Conservation (phyloP, 2,888 invertebrate genomes). For the Nasonovia ribisnigri region DNA sequence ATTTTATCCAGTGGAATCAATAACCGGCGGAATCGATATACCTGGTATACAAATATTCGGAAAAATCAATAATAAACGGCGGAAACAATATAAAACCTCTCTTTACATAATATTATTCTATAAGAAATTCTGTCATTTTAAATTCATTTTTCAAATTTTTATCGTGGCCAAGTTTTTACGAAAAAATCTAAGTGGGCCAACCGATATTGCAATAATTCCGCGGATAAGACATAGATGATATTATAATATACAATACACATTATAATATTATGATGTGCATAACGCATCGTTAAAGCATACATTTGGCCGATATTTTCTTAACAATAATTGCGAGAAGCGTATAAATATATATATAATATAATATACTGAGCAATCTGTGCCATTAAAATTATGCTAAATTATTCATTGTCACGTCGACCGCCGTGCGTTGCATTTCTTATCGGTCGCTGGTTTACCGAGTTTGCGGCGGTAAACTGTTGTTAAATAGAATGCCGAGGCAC, state of each 20-base stretch:
- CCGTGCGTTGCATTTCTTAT: slow-evolving; percentile 44
- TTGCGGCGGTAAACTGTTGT: background rate
- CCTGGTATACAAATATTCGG: background rate
- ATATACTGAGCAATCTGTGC: slow-evolving; percentile 19
- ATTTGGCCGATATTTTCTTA: slow-evolving; percentile 18
- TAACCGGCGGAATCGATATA: background rate
- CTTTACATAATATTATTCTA: background rate
- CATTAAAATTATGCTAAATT: slow-evolving; percentile 36
- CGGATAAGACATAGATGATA: too few relatives aligned
- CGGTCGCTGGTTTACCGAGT: background rate
- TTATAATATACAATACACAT: background rate
- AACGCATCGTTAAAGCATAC: background rate
- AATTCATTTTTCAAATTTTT: background rate
- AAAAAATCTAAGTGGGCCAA: background rate
- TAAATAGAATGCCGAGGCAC: slow-evolving; percentile 21
- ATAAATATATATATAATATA: background rate
- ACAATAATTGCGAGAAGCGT: background rate
- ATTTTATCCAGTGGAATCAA: background rate
- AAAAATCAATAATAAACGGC: background rate
- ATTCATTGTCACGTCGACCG: slow-evolving; percentile 44
- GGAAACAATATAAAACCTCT: background rate
- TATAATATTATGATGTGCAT: background rate
- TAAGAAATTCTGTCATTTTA: background rate
- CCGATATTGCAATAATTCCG: background rate
- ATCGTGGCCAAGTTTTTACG: background rate